Percentiles rank a stretch among this genome's conserved stretches.
phyloP scores from a whole-genome alignment of 2,797 vertebrate genomes.

The Parambassis ranga region DNA sequence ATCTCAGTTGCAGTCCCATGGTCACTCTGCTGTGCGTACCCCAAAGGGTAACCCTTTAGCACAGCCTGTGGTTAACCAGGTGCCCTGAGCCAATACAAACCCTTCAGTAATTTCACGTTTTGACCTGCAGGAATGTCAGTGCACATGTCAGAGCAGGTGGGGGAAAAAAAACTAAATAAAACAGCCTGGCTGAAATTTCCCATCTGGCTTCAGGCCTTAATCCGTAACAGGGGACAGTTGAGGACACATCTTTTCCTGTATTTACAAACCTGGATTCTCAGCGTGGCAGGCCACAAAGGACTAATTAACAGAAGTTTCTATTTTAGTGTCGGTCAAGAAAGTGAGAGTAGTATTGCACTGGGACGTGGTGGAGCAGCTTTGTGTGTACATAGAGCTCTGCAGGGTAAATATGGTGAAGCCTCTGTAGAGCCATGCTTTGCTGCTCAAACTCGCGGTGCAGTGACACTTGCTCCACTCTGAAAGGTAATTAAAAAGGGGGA shows the following conservation, averaged over 20 bases:
- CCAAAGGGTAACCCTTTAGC: slow-evolving; percentile 38
- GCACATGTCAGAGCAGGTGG: slow-evolving; percentile 14
- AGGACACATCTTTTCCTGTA: slow-evolving; percentile 52
- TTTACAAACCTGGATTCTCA: slow-evolving; percentile 56
- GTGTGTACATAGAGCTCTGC: slow-evolving; percentile 46
- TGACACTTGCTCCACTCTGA: slow-evolving; percentile 6
- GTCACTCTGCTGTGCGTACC: neutral
- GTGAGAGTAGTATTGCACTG: slow-evolving; percentile 10
- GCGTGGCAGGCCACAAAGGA: slow-evolving; percentile 51
- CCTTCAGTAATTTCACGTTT: slow-evolving; percentile 17
- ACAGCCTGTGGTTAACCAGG: slow-evolving; percentile 23
- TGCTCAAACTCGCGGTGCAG: neutral
- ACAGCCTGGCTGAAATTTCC: slow-evolving; percentile 32
- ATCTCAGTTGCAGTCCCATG: neutral
- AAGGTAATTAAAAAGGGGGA: slow-evolving; percentile 6
- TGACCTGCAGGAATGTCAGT: slow-evolving; percentile 50
- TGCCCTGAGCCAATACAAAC: slow-evolving; percentile 28
- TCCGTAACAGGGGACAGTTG: slow-evolving; percentile 45
- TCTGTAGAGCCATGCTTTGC: slow-evolving; percentile 22
- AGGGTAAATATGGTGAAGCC: slow-evolving; percentile 39
- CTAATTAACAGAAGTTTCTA: slow-evolving; percentile 70
- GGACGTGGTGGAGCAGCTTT: slow-evolving; percentile 37
- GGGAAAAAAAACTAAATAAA: neutral
- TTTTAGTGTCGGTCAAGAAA: slow-evolving; percentile 59
- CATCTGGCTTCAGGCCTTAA: slow-evolving; percentile 48